Evolutionary conservation across 2,888 invertebrate species (phyloP).

Genomic region (Aethes cnicana): DNA sequence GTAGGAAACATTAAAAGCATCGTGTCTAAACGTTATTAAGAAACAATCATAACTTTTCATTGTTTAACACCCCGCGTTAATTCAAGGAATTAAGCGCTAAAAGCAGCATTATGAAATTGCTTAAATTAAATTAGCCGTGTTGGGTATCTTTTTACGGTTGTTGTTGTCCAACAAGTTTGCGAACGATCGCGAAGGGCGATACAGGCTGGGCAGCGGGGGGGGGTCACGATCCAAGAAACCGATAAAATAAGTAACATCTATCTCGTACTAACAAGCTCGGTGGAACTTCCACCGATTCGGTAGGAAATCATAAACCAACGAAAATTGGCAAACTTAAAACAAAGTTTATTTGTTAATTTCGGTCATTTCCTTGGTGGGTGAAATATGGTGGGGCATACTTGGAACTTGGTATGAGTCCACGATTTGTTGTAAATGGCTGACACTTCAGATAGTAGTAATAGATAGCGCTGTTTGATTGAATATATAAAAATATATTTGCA

Average conservation of each 20-base stretch:
- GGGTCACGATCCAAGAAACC: slow-evolving; percentile 40
- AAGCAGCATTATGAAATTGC: slow-evolving; percentile 18
- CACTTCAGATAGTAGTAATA: too few relatives aligned
- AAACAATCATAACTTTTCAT: not conserved
- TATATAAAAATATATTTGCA: too few relatives aligned
- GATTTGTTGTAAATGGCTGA: slow-evolving; percentile 5
- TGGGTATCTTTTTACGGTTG: slow-evolving; percentile 28
- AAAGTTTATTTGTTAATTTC: slow-evolving; percentile 34
- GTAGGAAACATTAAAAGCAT: too few relatives aligned
- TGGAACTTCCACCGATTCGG: slow-evolving; percentile 42
- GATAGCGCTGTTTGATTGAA: too few relatives aligned
- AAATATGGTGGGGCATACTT: slow-evolving; percentile 17
- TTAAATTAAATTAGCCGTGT: slow-evolving; percentile 19
- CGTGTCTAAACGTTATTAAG: not conserved
- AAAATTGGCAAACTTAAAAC: slow-evolving; percentile 67
- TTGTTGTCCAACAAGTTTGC: slow-evolving; percentile 22
- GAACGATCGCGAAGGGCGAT: slow-evolving; percentile 27
- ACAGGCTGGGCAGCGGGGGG: slow-evolving; percentile 19
- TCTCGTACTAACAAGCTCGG: slow-evolving; percentile 38
- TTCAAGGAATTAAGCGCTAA: slow-evolving; percentile 10
- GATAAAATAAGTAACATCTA: slow-evolving; percentile 51
- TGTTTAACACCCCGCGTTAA: not conserved
- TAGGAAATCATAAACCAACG: slow-evolving; percentile 50
- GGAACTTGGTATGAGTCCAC: not conserved
- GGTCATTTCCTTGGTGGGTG: slow-evolving; percentile 31